Evolutionary conservation across 2,797 vertebrate species (phyloP).

Genomic region (Poecile montanus): DNA sequence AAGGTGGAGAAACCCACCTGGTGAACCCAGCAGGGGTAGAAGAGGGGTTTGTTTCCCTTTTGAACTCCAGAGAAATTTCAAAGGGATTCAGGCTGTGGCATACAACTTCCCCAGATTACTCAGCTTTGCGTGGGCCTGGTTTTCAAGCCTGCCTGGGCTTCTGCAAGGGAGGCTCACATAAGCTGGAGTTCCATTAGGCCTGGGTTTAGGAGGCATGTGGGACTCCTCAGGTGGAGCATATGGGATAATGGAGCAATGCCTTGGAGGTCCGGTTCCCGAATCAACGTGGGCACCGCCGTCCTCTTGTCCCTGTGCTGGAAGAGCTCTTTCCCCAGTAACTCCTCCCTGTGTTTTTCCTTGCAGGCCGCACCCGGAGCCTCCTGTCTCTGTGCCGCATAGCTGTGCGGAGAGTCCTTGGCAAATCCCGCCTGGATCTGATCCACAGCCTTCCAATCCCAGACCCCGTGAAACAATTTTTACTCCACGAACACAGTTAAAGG

Average conservation of each 20-base stretch:
- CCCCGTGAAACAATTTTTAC: conserved; percentile 86
- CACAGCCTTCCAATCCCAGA: conserved; percentile 86
- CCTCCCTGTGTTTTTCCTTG: not conserved
- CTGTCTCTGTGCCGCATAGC: conserved; percentile 86
- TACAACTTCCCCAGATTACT: not conserved
- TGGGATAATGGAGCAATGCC: not conserved
- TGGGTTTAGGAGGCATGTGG: not conserved
- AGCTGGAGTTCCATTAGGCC: not conserved
- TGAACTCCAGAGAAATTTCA: not conserved
- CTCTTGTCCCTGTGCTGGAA: not conserved
- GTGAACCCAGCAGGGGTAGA: not conserved
- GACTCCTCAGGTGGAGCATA: not conserved
- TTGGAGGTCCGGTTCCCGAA: not conserved
- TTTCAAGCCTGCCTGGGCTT: not conserved
- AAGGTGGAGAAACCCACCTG: not conserved
- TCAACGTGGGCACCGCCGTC: not conserved
- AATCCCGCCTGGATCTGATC: conserved; percentile 82
- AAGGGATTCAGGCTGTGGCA: not conserved
- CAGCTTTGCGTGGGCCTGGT: not conserved
- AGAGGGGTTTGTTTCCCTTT: not conserved
- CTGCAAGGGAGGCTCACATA: not conserved
- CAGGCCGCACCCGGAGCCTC: conserved; percentile 83
- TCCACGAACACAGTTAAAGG: conserved; percentile 74
- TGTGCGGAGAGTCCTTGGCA: conserved; percentile 86
- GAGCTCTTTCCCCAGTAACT: not conserved